A percentile compares a stretch with the other conserved stretches of the same genome.
These are phyloP conservation scores for Bombus superbus DNA, from an alignment of 1,140 invertebrate species.

Conservation along the genomic window DNA sequence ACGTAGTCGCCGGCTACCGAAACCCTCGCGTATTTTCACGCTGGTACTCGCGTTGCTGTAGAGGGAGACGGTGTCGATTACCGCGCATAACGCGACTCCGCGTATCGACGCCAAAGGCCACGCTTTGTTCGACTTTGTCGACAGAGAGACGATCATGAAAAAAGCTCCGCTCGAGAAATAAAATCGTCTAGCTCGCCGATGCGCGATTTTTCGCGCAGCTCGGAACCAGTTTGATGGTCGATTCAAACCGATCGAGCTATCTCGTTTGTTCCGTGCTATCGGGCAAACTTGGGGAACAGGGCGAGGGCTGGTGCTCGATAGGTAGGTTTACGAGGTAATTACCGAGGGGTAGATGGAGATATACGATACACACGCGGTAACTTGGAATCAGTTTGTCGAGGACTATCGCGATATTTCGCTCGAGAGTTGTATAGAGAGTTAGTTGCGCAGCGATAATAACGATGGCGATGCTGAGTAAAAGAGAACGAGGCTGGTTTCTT, in stretches of 20 bases:
- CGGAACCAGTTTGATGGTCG: slow-evolving; percentile 30
- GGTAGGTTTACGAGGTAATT: slow-evolving; percentile 27
- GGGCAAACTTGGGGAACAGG: slow-evolving; percentile 19
- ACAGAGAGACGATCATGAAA: not conserved
- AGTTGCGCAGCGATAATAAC: not conserved
- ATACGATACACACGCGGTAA: not conserved
- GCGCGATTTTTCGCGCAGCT: not conserved
- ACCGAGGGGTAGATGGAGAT: not conserved
- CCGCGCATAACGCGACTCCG: slow-evolving; percentile 51
- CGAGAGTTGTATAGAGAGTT: not conserved
- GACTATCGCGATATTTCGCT: not conserved
- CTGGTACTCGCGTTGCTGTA: not conserved
- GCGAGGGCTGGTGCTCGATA: not conserved
- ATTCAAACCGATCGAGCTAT: not conserved
- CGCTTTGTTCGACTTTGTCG: not conserved
- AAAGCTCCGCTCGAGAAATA: not conserved
- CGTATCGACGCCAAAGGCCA: slow-evolving; percentile 29
- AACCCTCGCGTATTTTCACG: slow-evolving; percentile 60
- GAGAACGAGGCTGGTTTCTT: not conserved
- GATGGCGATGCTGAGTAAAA: not conserved
- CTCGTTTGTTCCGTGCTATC: slow-evolving; percentile 13
- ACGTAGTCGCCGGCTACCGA: slow-evolving; percentile 59
- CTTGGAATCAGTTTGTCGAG: not conserved
- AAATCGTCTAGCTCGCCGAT: not conserved
- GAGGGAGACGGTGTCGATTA: slow-evolving; percentile 60